Percentiles rank a stretch among this genome's conserved stretches.
These are phyloP conservation scores for Clarias platycephalus DNA, from an alignment of 2,797 vertebrate genomes.

Conservation along the genomic window DNA sequence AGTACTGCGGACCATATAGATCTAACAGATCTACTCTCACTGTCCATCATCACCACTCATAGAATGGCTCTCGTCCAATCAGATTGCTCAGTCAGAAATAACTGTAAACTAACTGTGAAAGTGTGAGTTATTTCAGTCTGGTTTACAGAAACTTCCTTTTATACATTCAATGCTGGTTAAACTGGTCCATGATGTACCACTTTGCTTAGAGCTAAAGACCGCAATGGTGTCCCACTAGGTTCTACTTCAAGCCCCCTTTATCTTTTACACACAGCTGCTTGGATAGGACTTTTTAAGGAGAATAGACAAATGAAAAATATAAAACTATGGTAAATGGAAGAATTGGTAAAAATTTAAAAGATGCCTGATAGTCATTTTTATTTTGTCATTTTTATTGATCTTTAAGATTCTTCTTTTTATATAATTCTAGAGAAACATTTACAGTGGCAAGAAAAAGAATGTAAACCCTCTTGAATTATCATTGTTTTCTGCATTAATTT, in stretches of 20 bases:
- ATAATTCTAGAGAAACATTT: background rate
- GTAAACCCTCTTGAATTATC: too few species aligned
- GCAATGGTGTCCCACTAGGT: background rate
- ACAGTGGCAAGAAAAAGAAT: too few species aligned
- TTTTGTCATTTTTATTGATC: too few species aligned
- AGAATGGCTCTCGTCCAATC: too few species aligned
- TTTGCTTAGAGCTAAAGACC: background rate
- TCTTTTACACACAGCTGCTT: background rate
- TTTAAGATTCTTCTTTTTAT: background rate
- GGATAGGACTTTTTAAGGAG: background rate
- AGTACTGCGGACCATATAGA: too few species aligned
- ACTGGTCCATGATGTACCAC: background rate
- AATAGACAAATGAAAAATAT: too few species aligned
- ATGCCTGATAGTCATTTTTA: background rate
- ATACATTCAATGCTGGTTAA: too few species aligned
- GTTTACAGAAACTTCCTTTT: background rate
- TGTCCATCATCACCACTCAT: too few species aligned
- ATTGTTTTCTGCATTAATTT: too few species aligned
- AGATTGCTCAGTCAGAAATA: too few species aligned
- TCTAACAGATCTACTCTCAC: too few species aligned
- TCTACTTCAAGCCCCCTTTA: background rate
- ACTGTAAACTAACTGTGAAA: too few species aligned
- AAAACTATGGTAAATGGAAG: background rate
- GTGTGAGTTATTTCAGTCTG: background rate
- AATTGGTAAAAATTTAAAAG: background rate